Evolutionary conservation across 2,113 vertebrate species (phyloP), one percentile per base, ranked within the genome.

Genomic region (Ivindomyrus marchei): DNA sequence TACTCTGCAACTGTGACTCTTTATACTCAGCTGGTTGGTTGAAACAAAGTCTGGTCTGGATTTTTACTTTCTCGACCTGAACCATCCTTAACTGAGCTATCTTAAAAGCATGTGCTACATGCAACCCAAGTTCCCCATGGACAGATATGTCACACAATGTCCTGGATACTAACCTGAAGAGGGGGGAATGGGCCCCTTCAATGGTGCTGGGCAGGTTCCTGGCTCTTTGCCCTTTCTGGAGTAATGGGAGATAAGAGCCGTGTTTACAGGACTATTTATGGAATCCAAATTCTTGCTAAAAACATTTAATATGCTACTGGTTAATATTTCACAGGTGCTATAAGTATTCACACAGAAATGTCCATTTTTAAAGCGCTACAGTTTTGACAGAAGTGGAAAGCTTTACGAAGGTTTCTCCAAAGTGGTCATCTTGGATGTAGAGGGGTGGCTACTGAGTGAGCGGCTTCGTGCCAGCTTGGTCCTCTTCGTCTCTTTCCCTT

Each of bases 381-480:
- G 66, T 0, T 85, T 49, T 85, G 15, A 85, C 19, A 85, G 45
- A 49, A 85, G 66, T 58, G n/a, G 74, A 42, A 42, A 80, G 74
- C 36, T 96, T 94, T 97, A 99, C 98, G 95, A 94, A 92, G 95
- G 77, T 94, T 97, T 96, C 88, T 99, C 97, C 90, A 96, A 93
- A 93, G 94, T 97, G 93, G 94, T 91, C 85, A 97, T 96, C 95
- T 98, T 98, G 89, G 97, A 94, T 17, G 97, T 95, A 3, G 97
- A 95, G 31, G 96, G 95, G 94, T 98, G 97, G 94, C 96, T 97
- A 94, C 96, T 98, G 93, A 99, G 98, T 70, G 98, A 99, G 19
- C 98, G 97, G 92, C 98, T 99, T 93, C 98, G 96, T 85, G 97
- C 96, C 92, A 99, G 93, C 94, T 98, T 99, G 89, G 97, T 97